Evolutionary conservation across 2,113 vertebrate genomes (phyloP).

Genomic region (Prietella phreatophila): DNA sequence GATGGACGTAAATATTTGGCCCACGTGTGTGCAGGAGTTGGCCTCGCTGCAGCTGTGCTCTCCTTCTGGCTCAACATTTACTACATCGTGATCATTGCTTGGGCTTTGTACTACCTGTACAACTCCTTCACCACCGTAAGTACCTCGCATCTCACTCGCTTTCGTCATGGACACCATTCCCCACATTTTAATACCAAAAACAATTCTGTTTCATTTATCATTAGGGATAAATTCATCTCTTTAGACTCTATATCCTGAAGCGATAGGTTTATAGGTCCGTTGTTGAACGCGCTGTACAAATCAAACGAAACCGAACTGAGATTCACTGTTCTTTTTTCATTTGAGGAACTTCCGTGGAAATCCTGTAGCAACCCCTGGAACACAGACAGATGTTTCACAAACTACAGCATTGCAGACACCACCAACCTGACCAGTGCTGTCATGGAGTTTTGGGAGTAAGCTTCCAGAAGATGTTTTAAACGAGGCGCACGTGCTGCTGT

Average conservation of each 20-base stretch:
- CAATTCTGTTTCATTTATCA: not conserved
- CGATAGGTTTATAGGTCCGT: too few relatives aligned
- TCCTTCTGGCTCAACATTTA: slow-evolving; percentile 99
- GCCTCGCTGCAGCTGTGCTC: slow-evolving; percentile 91
- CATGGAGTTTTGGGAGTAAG: slow-evolving; percentile 98
- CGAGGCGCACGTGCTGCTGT: not conserved
- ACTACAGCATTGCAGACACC: slow-evolving; percentile 86
- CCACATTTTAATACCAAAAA: not conserved
- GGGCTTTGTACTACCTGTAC: slow-evolving; percentile 98
- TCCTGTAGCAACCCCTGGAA: slow-evolving; percentile 95
- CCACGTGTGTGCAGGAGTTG: slow-evolving; percentile 79
- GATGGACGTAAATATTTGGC: not conserved
- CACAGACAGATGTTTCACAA: slow-evolving; percentile 93
- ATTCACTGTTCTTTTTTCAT: not conserved
- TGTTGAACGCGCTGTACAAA: too few relatives aligned
- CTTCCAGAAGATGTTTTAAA: slow-evolving; percentile 5
- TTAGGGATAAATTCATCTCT: too few relatives aligned
- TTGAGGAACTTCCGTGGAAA: slow-evolving; percentile 92
- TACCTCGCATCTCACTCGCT: slow-evolving; percentile 38
- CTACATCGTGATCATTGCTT: slow-evolving; percentile 97
- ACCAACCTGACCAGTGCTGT: slow-evolving; percentile 95
- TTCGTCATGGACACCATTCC: not conserved
- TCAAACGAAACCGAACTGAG: too few relatives aligned
- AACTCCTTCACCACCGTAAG: slow-evolving; percentile 95
- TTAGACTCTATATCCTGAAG: too few relatives aligned